A percentile compares a stretch with the other conserved stretches of the same genome.
Conservation (phyloP, 2,797 vertebrate species). For the Lepilemur ruficaudatus region DNA sequence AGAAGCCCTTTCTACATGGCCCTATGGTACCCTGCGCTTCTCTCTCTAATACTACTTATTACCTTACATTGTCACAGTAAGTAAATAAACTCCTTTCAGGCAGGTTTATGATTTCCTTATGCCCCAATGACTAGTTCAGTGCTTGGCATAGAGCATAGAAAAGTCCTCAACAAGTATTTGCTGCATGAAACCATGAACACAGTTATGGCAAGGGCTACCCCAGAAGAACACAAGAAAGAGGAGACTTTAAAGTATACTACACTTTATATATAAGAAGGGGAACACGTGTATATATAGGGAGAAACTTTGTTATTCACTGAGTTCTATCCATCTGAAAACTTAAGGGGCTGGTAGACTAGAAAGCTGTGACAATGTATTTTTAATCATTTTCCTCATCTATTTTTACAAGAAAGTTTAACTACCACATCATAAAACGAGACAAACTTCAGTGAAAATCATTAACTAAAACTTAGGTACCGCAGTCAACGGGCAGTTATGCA, state of each 20-base stretch:
- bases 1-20: not conserved
- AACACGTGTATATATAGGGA: not conserved
- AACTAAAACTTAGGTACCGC: slow-evolving; percentile 25
- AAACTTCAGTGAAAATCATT: slow-evolving; percentile 49
- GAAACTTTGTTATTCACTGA: not conserved
- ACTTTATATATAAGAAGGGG: not conserved
- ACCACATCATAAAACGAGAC: slow-evolving; percentile 14
- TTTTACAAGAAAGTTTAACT: slow-evolving; percentile 41
- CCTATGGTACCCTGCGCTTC: not conserved
- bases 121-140: not conserved
- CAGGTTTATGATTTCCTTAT: not conserved
- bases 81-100: not conserved
- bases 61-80: not conserved
- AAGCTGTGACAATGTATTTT: not conserved
- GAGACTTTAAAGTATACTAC: not conserved
- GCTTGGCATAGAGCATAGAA: not conserved
- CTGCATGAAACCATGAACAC: not conserved
- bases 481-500: slow-evolving; percentile 43
- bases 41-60: fast-evolving
- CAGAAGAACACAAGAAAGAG: not conserved
- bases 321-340: not conserved
- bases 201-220: not conserved
- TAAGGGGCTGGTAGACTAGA: not conserved
- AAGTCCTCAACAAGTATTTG: not conserved
- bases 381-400: not conserved